Base-by-base conservation (phyloP, 2,888 invertebrate genomes). In the Sinopyrophorus schimmeli region DNA sequence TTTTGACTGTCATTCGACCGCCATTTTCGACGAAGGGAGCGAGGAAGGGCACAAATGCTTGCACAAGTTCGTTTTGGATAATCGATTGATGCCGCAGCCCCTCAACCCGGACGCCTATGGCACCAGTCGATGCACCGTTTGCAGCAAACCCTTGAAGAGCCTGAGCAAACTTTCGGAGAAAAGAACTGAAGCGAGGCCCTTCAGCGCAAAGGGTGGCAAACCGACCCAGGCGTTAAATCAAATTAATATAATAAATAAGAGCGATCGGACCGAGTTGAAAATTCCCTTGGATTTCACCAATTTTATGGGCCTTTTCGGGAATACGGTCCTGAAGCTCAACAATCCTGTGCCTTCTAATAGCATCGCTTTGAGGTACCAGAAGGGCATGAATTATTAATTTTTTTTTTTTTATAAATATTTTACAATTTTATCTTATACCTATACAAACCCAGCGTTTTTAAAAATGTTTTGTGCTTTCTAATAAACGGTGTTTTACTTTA, bases 1-100 rank as follows among this genome's bases (percentile, higher is more conserved):
- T 57, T 81, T 80, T 42, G 81, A 81, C 53, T 80, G 80, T n/a
- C 81, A 81, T 60, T 80, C 80, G 0, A 75, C 76, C 0, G 69
- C 70, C 54, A 70, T 74, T 42, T 58, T 74, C 0, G 66, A 67
- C 11, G 61, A 24, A 15, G 11, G 5, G 14, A 26, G 17, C n/a
- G 41, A 30, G 5, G 59, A 54, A 5, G 60, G 74, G 4, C 77
- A 78, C 51, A 72, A 73, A 60, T 80, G 79, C 28, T 63, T 75
- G 0, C 77, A 79, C 47, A 74, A 78, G 28, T 80, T 76, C 50
- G 71, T 76, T 58, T 63, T 81, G 3, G 80, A 81, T 43, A 77
- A 80, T 3, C 67, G 81, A 39, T 62, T 80, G 4, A 79, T 80
- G 52, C 79, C 80, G 0, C 76, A 77, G 7, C 76, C 78, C 0